A percentile compares a stretch with the other conserved stretches of the same genome.
Evolutionary conservation across 2,113 vertebrate species (phyloP).

Genomic region (Daboia siamensis): DNA sequence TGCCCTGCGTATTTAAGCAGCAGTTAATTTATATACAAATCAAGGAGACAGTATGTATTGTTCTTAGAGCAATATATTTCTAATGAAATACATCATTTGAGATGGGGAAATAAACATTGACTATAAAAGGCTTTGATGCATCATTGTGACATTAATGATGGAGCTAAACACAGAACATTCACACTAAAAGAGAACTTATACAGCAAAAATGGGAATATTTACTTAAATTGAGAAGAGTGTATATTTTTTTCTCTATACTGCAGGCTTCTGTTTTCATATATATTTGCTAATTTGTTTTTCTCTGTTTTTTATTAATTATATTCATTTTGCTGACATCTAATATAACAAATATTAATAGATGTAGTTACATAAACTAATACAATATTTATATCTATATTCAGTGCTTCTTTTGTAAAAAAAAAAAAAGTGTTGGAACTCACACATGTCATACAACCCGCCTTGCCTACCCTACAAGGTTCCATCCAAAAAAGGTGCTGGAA

Average conservation of each 20-base stretch:
- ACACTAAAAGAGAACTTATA: neutral
- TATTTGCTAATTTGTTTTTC: neutral
- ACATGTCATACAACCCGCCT: no score
- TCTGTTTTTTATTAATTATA: neutral
- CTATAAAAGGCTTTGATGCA: conserved; percentile 25
- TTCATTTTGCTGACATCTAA: neutral
- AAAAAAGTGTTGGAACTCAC: no score
- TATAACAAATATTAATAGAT: neutral
- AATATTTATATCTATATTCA: neutral
- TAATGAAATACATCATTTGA: conserved; percentile 43
- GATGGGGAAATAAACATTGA: conserved; percentile 40
- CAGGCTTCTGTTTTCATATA: neutral
- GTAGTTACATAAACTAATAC: neutral
- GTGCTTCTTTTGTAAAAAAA: no score
- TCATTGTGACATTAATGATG: conserved; percentile 21
- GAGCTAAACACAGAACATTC: neutral
- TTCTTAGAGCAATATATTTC: conserved; percentile 52
- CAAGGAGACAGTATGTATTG: conserved; percentile 50
- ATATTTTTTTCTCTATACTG: neutral
- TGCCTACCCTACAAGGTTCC: no score
- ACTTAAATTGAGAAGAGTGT: conserved; percentile 14
- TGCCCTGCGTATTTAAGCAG: conserved; percentile 64
- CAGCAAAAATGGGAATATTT: neutral
- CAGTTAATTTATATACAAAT: conserved; percentile 67
- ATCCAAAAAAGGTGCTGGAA: no score